Conservation (phyloP, 2,888 invertebrate species). For the Uloborus plumipes region DNA sequence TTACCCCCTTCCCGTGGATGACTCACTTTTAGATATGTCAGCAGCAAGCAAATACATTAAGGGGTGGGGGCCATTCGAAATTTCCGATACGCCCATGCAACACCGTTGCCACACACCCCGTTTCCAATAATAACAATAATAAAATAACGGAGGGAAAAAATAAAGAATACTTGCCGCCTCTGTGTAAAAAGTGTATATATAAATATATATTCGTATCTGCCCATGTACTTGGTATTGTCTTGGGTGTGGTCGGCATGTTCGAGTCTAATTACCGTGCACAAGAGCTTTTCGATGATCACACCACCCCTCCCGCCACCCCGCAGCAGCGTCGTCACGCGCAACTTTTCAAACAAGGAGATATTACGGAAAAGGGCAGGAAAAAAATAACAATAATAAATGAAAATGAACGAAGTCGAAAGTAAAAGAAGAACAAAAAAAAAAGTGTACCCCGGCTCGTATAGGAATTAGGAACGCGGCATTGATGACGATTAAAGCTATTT, state of each 20-base stretch:
- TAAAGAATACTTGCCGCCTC: conserved; percentile 33
- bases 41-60: conserved; percentile 41
- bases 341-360: conserved; percentile 62
- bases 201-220: conserved; percentile 60
- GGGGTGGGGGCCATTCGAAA: conserved; percentile 38
- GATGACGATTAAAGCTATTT: conserved; percentile 58
- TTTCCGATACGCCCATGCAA: conserved; percentile 49
- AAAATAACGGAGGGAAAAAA: conserved; percentile 48
- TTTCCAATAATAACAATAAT: conserved; percentile 62
- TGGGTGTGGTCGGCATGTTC: conserved; percentile 62
- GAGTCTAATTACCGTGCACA: conserved; percentile 64
- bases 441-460: conserved; percentile 22
- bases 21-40: conserved; percentile 16
- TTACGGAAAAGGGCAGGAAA: conserved; percentile 40
- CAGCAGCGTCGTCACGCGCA: conserved; percentile 49
- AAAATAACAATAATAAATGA: conserved; percentile 54
- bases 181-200: conserved; percentile 62
- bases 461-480: conserved; percentile 46
- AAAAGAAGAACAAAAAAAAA: conserved; percentile 36
- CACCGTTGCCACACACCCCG: conserved; percentile 43
- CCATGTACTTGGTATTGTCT: conserved; percentile 58
- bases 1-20: conserved; percentile 13
- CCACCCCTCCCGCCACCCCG: neutral
- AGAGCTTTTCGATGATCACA: conserved; percentile 59
- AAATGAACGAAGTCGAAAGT: conserved; percentile 31